These are phyloP conservation scores for Vesta saturnalis DNA, from an alignment of 2,888 invertebrate genomes.

Conservation along the genomic window DNA sequence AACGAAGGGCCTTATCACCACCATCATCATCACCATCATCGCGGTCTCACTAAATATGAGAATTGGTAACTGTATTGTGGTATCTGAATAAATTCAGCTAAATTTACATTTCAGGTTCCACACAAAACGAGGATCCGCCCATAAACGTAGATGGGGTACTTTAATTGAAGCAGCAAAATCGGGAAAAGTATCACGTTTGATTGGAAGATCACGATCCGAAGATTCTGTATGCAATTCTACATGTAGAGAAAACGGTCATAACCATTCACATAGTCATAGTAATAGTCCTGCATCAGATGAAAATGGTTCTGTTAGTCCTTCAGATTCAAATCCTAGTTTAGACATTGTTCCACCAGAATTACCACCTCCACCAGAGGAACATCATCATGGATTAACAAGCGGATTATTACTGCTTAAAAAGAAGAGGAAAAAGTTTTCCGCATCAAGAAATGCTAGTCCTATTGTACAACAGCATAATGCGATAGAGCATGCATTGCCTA, in stretches of 20 bases:
- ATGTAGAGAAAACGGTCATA: constrained; percentile 65
- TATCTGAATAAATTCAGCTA: background rate
- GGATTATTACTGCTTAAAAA: constrained; percentile 80
- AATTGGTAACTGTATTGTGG: constrained; percentile 22
- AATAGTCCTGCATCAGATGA: constrained; percentile 73
- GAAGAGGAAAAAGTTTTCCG: constrained; percentile 85
- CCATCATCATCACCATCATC: constrained; percentile 48
- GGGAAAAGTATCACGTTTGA: constrained; percentile 81
- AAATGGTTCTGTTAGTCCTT: constrained; percentile 76
- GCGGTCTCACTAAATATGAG: constrained; percentile 47
- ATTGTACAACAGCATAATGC: constrained; percentile 63
- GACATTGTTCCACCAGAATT: constrained; percentile 52
- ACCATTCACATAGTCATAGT: constrained; percentile 62
- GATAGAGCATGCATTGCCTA: constrained; percentile 57
- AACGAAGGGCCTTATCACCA: constrained; percentile 55
- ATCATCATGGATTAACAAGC: constrained; percentile 62
- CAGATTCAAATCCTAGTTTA: constrained; percentile 76
- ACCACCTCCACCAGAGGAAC: constrained; percentile 50
- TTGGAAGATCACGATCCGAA: constrained; percentile 83
- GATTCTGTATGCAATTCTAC: constrained; percentile 78
- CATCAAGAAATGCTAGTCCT: constrained; percentile 76
- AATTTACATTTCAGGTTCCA: constrained; percentile 54
- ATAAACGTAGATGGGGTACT: constrained; percentile 84
- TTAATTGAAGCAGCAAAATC: constrained; percentile 88
- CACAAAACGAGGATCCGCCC: constrained; percentile 67